A percentile compares a stretch with the other conserved stretches of the same genome.
These are phyloP conservation scores for Rhopalosiphum maidis DNA, from an alignment of 1,140 invertebrate species.

Conservation along the genomic window DNA sequence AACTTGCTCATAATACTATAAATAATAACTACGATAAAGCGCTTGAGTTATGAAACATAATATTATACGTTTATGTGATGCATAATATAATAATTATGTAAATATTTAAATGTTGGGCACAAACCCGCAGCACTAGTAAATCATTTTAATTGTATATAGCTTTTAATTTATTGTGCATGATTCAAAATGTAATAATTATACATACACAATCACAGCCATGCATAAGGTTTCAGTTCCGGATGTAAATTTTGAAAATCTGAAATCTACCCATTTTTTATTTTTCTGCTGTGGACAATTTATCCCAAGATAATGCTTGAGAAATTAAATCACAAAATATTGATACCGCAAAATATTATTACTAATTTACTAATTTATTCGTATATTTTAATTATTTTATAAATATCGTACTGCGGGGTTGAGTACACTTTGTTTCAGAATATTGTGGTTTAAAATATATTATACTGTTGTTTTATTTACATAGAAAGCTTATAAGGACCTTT, in stretches of 20 bases:
- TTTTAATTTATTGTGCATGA: neutral
- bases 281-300: neutral
- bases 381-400: neutral
- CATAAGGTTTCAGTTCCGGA: neutral
- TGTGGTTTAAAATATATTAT: neutral
- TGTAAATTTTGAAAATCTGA: neutral
- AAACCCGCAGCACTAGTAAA: neutral
- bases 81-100: conserved; percentile 14
- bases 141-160: neutral
- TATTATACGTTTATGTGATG: neutral
- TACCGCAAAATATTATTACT: neutral
- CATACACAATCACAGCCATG: neutral
- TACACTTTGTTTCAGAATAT: neutral
- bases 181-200: neutral
- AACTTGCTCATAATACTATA: neutral
- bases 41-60: neutral
- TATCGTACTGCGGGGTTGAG: neutral
- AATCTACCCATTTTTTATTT: neutral
- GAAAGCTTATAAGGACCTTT: neutral
- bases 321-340: neutral
- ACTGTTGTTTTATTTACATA: neutral
- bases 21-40: neutral
- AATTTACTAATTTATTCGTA: neutral
- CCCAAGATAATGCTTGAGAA: neutral
- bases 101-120: neutral